Conservation (phyloP, 1,140 invertebrate species). For the Bombus vancouverensis region DNA sequence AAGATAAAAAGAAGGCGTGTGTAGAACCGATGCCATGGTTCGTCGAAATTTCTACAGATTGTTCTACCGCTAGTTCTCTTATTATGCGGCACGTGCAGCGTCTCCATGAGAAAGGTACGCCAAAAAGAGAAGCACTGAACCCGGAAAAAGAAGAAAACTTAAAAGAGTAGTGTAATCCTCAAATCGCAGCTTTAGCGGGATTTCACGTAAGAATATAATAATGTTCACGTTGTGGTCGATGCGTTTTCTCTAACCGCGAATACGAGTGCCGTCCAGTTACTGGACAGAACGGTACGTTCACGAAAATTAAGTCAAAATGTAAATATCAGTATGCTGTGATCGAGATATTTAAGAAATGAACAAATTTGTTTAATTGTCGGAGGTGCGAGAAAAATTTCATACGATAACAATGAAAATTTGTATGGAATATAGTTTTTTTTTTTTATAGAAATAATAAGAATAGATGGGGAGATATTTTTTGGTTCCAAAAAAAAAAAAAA, state of each 20-base stretch:
- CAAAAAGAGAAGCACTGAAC: background rate
- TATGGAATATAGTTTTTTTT: background rate
- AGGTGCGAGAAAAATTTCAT: background rate
- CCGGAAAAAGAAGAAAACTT: background rate
- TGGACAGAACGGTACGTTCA: too few relatives aligned
- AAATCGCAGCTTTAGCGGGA: slow-evolving; percentile 25
- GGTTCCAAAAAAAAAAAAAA: background rate
- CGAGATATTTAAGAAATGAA: background rate
- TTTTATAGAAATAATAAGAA: background rate
- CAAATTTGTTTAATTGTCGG: too few relatives aligned
- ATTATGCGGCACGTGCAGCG: slow-evolving; percentile 2
- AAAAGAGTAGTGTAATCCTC: slow-evolving; percentile 10
- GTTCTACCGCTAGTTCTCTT: background rate
- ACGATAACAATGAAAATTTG: background rate
- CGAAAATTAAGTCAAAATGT: background rate
- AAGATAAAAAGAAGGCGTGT: background rate
- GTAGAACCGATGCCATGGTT: background rate
- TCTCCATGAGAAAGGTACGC: background rate
- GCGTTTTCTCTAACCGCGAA: background rate
- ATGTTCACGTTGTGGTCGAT: background rate
- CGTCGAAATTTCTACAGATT: background rate
- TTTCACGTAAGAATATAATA: slow-evolving; percentile 10
- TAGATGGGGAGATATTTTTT: too few relatives aligned
- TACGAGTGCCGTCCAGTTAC: background rate
- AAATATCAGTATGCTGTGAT: background rate